Base-by-base conservation (phyloP, 2,888 invertebrate genomes). In the Xylophagus ater region DNA sequence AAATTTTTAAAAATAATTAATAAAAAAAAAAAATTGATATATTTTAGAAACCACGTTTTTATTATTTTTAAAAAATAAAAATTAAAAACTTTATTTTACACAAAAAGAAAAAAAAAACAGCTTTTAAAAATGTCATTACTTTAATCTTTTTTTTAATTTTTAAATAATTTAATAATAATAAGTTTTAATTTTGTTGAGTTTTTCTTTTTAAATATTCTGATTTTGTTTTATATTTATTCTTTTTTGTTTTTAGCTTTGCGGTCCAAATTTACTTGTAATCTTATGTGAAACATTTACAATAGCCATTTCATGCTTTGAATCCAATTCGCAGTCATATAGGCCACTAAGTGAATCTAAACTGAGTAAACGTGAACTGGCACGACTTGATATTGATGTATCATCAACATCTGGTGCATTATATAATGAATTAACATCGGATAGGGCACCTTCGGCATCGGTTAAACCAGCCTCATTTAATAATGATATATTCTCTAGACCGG, bases 361-460 rank as follows among this genome's bases (percentile, higher is more conserved):
- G 50, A 87, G 76, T 33, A 87, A 73, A 8, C 85, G 73, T 10
- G 86, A 85, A 15, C 85, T 86, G 23, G 87, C 86, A 45, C 87
- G 72, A 6, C 86, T 86, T 4, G 86, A 87, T 47, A 87, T 78
- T 49, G 78, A 78, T 48, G 85, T 85, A 56, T 87, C 74, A 51
- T 75, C 75, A 42, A 74, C 68, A 54, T 76, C 76, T 32, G 62
- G 66, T 44, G 74, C 74, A 61, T 81, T 78, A 62, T 81, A 83
- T 51, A 83, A 78, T 7, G 84, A 85, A 66, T 87, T 87, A 34
- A 87, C 83, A 65, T 87, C 87, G 53, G 86, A 86, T 43, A 87
- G 69, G 18, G 86, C 87, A 42, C 84, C 87, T 70, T 88, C 87
- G 8, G 85, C 86, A 66, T 87, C 87, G 2, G 86, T 87, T 30